These are phyloP conservation scores for Zeus faber DNA, from an alignment of 2,113 vertebrate genomes.

Conservation along the genomic window DNA sequence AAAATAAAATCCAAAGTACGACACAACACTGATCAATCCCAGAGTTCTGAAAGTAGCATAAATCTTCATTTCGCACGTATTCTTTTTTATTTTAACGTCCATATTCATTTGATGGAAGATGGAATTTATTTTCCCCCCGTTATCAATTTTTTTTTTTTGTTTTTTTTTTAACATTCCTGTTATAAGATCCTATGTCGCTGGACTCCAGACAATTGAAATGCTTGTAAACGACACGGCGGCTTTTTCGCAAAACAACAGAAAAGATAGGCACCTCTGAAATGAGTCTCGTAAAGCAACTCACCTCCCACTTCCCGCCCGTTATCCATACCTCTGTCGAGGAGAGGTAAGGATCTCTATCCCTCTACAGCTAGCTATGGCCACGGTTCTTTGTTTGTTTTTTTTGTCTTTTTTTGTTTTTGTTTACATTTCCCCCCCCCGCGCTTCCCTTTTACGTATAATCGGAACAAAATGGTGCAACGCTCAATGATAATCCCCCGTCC, in stretches of 20 bases:
- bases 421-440: constrained; percentile 39
- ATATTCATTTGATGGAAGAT: constrained; percentile 79
- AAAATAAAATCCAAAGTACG: constrained; percentile 71
- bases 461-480: constrained; percentile 92
- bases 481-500: constrained; percentile 78
- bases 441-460: too few relatives aligned
- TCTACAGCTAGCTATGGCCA: constrained; percentile 85
- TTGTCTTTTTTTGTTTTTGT: constrained; percentile 52
- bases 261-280: constrained; percentile 89
- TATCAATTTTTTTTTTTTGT: too few relatives aligned
- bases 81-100: constrained; percentile 75
- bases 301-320: constrained; percentile 78
- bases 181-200: constrained; percentile 69
- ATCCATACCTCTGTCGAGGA: constrained; percentile 58
- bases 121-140: constrained; percentile 82
- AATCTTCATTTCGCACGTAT: constrained; percentile 91
- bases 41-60: constrained; percentile 93
- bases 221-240: constrained; percentile 75
- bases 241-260: constrained; percentile 72
- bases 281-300: constrained; percentile 85
- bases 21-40: constrained; percentile 92
- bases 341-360: constrained; percentile 64
- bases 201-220: constrained; percentile 75
- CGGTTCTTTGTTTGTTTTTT: constrained; percentile 73
- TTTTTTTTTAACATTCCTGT: constrained; percentile 60